Evolutionary conservation across 2,113 vertebrate genomes (phyloP), one percentile per base, ranked within the genome.

Genomic region (Charadrius vociferus): DNA sequence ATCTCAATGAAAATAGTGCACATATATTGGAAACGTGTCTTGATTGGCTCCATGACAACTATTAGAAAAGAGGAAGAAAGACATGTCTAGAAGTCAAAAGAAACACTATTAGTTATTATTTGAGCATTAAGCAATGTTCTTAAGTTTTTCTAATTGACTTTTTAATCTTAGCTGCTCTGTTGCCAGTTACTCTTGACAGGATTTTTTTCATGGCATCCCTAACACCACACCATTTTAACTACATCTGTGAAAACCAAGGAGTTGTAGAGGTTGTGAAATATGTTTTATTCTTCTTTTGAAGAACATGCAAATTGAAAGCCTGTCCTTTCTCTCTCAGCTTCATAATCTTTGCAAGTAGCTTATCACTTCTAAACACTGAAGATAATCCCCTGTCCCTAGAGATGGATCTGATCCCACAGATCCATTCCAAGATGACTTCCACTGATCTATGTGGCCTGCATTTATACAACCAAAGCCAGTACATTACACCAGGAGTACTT

Each of bases 381-480:
- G 9, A 18, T 26, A 62, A 36, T 4, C 61, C 30, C 45, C 26
- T 45, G 8, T 16, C 24, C 41, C n/a, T 39, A 22, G 26, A 39
- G 36, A 43, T 36, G 24, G 24, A 23, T 23, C 62, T 29, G 23
- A 56, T 49, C 27, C 59, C 50, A 21, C 27, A 12, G 32, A 53
- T 3, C 12, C 41, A 45, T 1, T 29, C 26, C 36, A 63, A 53
- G 23, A 56, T 4, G 7, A 58, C 19, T 88, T 11, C 61, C 32
- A 21, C 22, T 15, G 82, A 34, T 20, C 24, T 47, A 5, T 0
- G 0, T 8, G 24, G n/a, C 30, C 53, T 41, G 27, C n/a, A 3
- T 30, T 73, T 34, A 16, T 45, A 14, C 30, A 58, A 27, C 61
- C 32, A 82, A 49, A 86, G 32, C 20, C 32, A 56, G 37, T 47